Evolutionary conservation across 2,797 vertebrate species (phyloP).

Genomic region (Champsocephalus gunnari): DNA sequence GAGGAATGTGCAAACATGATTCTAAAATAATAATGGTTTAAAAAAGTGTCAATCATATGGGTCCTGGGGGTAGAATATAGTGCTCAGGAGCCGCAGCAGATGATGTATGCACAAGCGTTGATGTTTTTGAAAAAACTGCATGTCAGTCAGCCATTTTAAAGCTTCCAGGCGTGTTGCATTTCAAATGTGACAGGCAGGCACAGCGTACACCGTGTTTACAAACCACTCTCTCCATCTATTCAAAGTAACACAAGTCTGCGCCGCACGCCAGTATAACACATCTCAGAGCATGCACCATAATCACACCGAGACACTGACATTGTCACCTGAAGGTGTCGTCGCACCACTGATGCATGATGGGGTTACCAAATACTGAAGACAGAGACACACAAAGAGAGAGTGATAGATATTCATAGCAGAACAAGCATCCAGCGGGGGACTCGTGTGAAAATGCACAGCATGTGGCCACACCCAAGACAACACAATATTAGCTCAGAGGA

Average conservation of each 20-base stretch:
- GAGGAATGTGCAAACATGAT: constrained; percentile 52
- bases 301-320: constrained; percentile 24
- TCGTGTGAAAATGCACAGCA: no score
- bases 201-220: neutral
- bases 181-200: constrained; percentile 36
- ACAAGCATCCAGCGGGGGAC: no score
- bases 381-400: neutral
- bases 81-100: neutral
- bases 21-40: neutral
- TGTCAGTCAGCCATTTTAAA: constrained; percentile 35
- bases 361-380: neutral
- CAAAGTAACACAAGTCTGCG: constrained; percentile 3
- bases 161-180: constrained; percentile 4
- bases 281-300: constrained; percentile 28
- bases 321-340: constrained; percentile 39
- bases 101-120: constrained; percentile 7
- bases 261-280: constrained; percentile 5
- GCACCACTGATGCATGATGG: constrained; percentile 26
- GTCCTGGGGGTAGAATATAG: neutral
- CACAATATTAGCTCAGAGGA: no score
- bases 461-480: no score
- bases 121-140: neutral
- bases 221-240: constrained; percentile 29
- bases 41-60: neutral
- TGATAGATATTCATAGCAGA: constrained; percentile 37